phyloP scores from a whole-genome alignment of 2,113 vertebrate genomes.

The Elanoides forficatus region DNA sequence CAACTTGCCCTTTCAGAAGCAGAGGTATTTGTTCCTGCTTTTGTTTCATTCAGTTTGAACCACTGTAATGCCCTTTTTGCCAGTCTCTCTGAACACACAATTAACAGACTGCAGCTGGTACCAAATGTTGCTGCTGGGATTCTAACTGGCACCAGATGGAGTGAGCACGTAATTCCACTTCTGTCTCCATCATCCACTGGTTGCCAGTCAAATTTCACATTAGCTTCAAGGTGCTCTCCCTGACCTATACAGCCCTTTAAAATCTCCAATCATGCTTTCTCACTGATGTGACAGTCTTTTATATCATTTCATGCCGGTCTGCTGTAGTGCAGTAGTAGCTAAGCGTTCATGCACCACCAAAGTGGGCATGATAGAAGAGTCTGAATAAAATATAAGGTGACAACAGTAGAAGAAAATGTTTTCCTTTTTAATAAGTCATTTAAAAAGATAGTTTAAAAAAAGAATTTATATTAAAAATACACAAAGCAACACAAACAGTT shows the following conservation, averaged over 20 bases:
- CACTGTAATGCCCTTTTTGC: neutral
- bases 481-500: neutral
- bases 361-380: neutral
- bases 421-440: neutral
- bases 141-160: neutral
- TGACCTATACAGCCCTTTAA: neutral
- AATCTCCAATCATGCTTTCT: neutral
- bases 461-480: neutral
- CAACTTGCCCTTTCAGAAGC: neutral
- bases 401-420: neutral
- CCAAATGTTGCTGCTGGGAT: neutral
- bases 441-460: neutral
- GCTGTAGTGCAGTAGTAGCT: neutral
- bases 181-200: neutral
- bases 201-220: neutral
- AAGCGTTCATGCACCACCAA: fast-evolving
- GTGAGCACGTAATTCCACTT: neutral
- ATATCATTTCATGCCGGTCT: neutral
- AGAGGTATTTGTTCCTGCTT: neutral
- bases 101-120: neutral
- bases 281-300: neutral
- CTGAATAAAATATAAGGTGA: neutral
- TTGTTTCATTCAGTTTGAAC: neutral
- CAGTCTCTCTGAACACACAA: neutral
- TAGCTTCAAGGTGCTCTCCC: neutral